Evolutionary conservation across 2,797 vertebrate species (phyloP), one percentile per base, ranked within the genome.

Genomic region (Anisognathus igniventris): DNA sequence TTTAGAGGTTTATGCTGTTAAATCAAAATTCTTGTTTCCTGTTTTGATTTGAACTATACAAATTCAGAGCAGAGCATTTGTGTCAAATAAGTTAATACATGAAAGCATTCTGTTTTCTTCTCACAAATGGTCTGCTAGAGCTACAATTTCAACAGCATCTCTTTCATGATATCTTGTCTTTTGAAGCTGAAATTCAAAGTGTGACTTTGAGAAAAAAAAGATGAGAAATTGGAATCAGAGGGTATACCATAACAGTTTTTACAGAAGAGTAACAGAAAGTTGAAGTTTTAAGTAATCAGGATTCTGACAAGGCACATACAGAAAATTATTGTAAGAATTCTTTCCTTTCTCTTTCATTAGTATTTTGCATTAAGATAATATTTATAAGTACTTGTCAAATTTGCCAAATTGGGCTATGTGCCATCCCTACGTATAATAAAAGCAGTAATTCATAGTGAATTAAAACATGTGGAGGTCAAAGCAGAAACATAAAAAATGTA

Each of bases 181-280:
- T 82, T 89, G 86, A 96, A 93, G 90, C 20, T 58, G 74, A 92
- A 88, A 85, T 94, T 87, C 80, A 81, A 88, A 95, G 86, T 50
- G 28, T 79, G 70, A 58, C 42, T 95, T 89, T 83, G 72, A 92
- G 75, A 90, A 90, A 21, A 65, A 28, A 68, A 83, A 93, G 72
- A 71, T 50, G n/a, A 83, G 65, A 68, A 83, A 80, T 21, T 77
- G 39, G 35, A 91, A 80, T 75, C 65, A 80, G 81, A 92, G 25
- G 10, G 42, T 47, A n/a, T 60, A 71, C 20, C 48, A 10, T 50
- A 80, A 77, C 30, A 67, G 47, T 25, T n/a, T 83, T 83, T 66
- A 35, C 31, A 80, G 54, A 50, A 90, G 40, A 71, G 16, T 50
- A 24, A 83, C 72, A 74, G 48, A 50, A 87, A 74, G 57, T 16